Conservation (phyloP, 2,797 vertebrate genomes). For the Adelosebastes latens region DNA sequence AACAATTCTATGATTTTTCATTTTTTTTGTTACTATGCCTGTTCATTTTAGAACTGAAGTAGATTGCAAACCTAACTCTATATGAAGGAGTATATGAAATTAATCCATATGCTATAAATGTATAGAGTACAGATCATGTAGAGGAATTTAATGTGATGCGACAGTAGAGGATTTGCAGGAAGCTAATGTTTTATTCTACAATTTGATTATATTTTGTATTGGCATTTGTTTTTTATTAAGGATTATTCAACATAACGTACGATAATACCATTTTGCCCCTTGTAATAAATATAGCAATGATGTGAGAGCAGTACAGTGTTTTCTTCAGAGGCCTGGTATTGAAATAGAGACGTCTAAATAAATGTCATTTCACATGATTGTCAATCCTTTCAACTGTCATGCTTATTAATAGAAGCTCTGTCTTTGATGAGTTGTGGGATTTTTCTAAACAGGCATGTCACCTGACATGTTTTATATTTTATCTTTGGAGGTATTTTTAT, state of each 20-base stretch:
- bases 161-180: not conserved
- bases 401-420: constrained; percentile 49
- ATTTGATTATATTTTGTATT: not conserved
- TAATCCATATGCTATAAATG: not conserved
- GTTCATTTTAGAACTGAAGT: not conserved
- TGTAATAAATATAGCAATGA: not conserved
- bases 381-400: constrained; percentile 41
- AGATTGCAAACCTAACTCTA: not conserved
- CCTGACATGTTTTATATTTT: constrained; percentile 18
- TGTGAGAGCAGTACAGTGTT: not conserved
- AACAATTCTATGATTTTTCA: too few relatives aligned
- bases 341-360: constrained; percentile 56
- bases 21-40: not conserved
- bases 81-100: not conserved
- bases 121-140: not conserved
- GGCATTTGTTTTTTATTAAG: not conserved
- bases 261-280: not conserved
- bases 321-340: constrained; percentile 18
- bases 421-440: constrained; percentile 1
- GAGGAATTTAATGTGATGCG: not conserved
- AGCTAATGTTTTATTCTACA: not conserved
- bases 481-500: constrained; percentile 42
- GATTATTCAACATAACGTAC: not conserved
- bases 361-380: constrained; percentile 50
- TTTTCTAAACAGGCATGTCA: not conserved